A percentile compares a stretch with the other conserved stretches of the same genome.
Evolutionary conservation across 2,888 invertebrate species (phyloP).

Genomic region (Heliconius sara): DNA sequence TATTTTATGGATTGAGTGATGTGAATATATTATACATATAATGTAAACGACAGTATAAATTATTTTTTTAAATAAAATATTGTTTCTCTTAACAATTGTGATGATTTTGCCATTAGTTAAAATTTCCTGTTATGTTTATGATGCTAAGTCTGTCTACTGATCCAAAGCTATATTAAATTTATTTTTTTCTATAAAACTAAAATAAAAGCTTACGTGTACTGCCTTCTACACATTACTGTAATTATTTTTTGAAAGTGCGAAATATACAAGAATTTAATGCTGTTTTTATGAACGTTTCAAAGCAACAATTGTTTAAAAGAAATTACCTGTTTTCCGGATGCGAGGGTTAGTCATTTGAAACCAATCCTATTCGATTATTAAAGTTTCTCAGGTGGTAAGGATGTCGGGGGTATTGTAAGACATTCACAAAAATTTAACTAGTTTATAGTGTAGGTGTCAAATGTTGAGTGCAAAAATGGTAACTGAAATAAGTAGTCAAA

Average conservation of each 20-base stretch:
- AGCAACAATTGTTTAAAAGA: conserved; percentile 57
- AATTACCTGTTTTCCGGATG: conserved; percentile 74
- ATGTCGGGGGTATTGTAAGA: conserved; percentile 18
- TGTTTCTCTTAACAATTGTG: conserved; percentile 81
- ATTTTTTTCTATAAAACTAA: conserved; percentile 45
- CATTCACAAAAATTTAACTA: conserved; percentile 21
- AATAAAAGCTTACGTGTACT: conserved; percentile 49
- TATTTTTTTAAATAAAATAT: conserved; percentile 57
- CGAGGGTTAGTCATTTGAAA: conserved; percentile 59
- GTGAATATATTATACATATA: conserved; percentile 56
- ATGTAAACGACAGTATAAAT: conserved; percentile 63
- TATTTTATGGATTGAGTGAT: conserved; percentile 52
- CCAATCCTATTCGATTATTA: conserved; percentile 46
- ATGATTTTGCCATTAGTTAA: conserved; percentile 82
- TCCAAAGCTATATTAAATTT: conserved; percentile 41
- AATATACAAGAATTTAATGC: conserved; percentile 48
- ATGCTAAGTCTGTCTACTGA: conserved; percentile 50
- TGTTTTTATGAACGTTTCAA: conserved; percentile 50
- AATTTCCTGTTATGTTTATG: conserved; percentile 62
- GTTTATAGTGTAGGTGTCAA: conserved; percentile 37
- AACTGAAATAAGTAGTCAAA: conserved; percentile 24
- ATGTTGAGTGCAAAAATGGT: conserved; percentile 38
- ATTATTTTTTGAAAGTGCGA: conserved; percentile 43
- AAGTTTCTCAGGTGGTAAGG: conserved; percentile 31
- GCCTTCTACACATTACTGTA: conserved; percentile 46